Base-by-base conservation (phyloP, 2,888 invertebrate genomes). In the Diaphora mendica region DNA sequence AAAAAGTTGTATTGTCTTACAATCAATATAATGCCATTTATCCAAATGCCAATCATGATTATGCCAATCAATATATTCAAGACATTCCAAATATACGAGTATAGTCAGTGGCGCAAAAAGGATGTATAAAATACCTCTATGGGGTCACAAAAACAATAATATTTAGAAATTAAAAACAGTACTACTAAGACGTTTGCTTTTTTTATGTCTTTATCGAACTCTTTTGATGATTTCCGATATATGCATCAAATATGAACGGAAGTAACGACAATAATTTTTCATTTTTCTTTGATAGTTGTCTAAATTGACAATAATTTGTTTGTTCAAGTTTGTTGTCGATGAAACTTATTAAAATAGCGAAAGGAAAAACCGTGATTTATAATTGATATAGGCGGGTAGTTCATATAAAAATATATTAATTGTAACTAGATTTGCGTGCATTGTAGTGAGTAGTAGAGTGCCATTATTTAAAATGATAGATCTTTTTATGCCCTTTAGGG, bases 401-500 rank as follows among this genome's bases (percentile, higher is more conserved):
- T 72, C 26, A 9, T 35, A 42, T 68, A 35, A 15, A 26, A 26
- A 48, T 48, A 48, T 30, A 64, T 42, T 51, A 20, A 48, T 13
- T 13, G 13, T 33, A 67, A 67, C 20, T 55, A 17, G 69, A 62
- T 59, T 64, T 33, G 5, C 23, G 0, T 69, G 39, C 1, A 51
- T 15, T 65, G 30, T 35, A 64, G 55, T 39, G 17, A 69, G 26
- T 33, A 72, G 33, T 73, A 69, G 33, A 65, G 42, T 70, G 66
- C 51, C 77, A 44, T 35, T 65, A 76, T 69, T 35, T 79, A 93
- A 88, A 82, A 97, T 97, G 97, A 96, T 97, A 82, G 97, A 97
- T 86, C 96, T 97, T 84, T 96, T 97, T 83, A 96, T 97, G 87
- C 97, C 97, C 64, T 96, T 97, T 79, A 96, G 97, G 87, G 96